Evolutionary conservation across 1,140 invertebrate species (phyloP).

Genomic region (honey bee (Apis mellifera)): DNA sequence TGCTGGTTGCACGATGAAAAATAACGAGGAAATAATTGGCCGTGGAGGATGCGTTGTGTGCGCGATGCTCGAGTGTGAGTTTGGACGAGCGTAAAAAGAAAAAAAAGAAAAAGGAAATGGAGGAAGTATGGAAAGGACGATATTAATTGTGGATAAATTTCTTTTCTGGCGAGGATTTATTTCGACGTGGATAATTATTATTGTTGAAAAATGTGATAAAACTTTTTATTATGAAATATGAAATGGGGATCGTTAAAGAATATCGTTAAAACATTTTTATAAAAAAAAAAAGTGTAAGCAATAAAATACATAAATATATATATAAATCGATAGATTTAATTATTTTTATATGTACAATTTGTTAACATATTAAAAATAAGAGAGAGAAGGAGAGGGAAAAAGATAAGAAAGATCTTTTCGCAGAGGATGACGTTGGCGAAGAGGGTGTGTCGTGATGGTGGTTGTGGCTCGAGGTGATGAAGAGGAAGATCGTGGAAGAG

Average conservation of each 20-base stretch:
- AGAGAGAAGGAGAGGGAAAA: background rate
- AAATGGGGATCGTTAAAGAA: no score
- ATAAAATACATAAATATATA: no score
- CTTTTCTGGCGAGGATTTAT: no score
- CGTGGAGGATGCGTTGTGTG: conserved; percentile 66
- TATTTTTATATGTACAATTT: no score
- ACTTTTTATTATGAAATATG: no score
- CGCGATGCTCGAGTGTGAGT: conserved; percentile 12
- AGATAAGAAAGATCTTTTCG: background rate
- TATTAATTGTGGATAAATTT: no score
- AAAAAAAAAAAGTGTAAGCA: no score
- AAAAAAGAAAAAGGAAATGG: no score
- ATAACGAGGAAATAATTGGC: conserved; percentile 81
- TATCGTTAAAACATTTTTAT: no score
- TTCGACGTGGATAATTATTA: no score
- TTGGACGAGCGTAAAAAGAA: background rate
- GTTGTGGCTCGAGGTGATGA: conserved; percentile 53
- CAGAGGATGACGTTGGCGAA: background rate
- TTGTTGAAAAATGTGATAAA: no score
- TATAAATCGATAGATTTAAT: no score
- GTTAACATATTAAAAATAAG: background rate
- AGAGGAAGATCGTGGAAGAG: conserved; percentile 43
- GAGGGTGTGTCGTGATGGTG: conserved; percentile 6
- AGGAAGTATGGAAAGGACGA: background rate
- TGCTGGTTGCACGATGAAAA: conserved; percentile 70